Percentiles rank a stretch among this genome's conserved stretches.
These are phyloP conservation scores for Cheilinus undulatus DNA, from an alignment of 2,113 vertebrate genomes.

Conservation along the genomic window DNA sequence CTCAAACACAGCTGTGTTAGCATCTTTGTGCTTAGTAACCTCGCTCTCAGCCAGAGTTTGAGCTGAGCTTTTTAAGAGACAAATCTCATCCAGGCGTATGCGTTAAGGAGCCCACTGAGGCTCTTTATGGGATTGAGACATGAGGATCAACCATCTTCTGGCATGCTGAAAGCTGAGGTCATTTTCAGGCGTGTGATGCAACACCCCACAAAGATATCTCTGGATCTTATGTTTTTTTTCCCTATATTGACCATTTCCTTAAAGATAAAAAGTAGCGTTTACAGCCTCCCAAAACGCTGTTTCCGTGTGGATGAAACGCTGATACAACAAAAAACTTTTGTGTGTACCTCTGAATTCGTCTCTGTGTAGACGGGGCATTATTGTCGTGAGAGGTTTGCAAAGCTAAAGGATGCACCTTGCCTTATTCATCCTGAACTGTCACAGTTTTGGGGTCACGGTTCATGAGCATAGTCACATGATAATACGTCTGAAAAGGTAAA, in stretches of 20 bases:
- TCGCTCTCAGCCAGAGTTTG: background rate
- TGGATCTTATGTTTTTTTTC: background rate
- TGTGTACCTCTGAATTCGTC: too few species aligned
- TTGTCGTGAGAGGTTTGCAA: too few species aligned
- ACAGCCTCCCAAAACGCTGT: too few species aligned
- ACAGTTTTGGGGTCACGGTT: too few species aligned
- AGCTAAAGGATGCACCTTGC: too few species aligned
- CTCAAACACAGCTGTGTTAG: constrained; percentile 45
- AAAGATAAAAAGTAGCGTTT: too few species aligned
- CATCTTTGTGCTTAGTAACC: constrained; percentile 24
- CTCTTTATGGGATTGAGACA: background rate
- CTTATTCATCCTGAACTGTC: too few species aligned
- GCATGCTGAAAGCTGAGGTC: constrained; percentile 3
- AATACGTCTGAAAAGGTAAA: too few species aligned
- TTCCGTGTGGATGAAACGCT: too few species aligned
- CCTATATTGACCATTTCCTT: background rate
- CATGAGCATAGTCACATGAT: too few species aligned
- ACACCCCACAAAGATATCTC: constrained; percentile 14
- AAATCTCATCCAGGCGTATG: constrained; percentile 19
- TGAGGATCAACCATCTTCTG: background rate
- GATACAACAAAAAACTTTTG: too few species aligned
- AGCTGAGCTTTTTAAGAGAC: constrained; percentile 13
- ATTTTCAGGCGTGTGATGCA: constrained; percentile 50
- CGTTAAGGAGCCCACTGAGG: constrained; percentile 8
- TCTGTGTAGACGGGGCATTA: too few species aligned